phyloP scores from a whole-genome alignment of 1,140 invertebrate genomes.

The Solen grandis region DNA sequence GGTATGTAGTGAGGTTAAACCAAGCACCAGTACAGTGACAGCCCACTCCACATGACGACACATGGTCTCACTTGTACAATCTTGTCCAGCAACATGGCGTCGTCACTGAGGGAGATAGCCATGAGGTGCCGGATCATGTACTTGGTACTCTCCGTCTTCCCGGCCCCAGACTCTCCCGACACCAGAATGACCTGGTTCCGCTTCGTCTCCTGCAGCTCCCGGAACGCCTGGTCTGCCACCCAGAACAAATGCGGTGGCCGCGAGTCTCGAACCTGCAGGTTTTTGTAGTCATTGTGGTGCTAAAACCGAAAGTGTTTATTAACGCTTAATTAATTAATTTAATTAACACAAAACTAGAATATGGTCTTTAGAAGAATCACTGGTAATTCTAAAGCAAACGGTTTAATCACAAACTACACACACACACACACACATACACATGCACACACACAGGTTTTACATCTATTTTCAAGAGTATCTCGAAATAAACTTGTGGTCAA shows the following conservation, averaged over 20 bases:
- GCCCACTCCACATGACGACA: too few species aligned
- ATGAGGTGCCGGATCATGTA: constrained; percentile 73
- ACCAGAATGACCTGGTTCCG: constrained; percentile 93
- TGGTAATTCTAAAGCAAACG: too few species aligned
- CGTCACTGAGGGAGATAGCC: constrained; percentile 64
- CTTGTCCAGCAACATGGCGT: constrained; percentile 63
- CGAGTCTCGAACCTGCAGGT: constrained; percentile 88
- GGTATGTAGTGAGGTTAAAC: too few species aligned
- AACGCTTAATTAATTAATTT: too few species aligned
- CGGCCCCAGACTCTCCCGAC: constrained; percentile 94
- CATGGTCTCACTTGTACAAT: constrained; percentile 71
- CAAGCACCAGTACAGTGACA: too few species aligned
- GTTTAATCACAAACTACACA: too few species aligned
- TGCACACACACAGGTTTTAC: too few species aligned
- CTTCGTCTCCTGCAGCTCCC: constrained; percentile 88
- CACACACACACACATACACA: too few species aligned
- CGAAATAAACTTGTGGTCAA: too few species aligned
- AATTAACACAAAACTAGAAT: not conserved
- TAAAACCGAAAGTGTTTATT: constrained; percentile 47
- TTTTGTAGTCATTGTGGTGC: constrained; percentile 82
- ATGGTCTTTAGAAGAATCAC: too few species aligned
- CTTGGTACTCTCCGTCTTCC: constrained; percentile 76
- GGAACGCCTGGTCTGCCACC: constrained; percentile 88
- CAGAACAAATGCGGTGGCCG: constrained; percentile 94
- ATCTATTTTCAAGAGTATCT: too few species aligned